Base-by-base conservation (phyloP, 2,113 vertebrate genomes). In the Patagioenas fasciata region DNA sequence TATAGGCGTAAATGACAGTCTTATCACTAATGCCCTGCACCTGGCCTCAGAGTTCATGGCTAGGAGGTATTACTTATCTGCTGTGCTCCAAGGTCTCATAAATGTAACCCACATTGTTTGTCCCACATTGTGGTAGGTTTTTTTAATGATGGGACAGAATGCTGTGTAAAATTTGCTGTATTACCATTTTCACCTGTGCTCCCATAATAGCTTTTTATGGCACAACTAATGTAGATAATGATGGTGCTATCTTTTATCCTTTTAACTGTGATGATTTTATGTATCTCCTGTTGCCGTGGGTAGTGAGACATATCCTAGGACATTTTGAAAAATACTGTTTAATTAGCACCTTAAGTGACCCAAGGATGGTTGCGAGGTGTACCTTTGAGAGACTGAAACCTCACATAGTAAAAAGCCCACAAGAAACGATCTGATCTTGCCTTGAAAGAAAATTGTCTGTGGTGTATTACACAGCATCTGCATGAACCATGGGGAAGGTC, bases 21-120 rank as follows among this genome's bases (percentile, higher is more conserved):
- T 94, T 93, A 94, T 94, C 85, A 64, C 40, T 67, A 44, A 36
- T 1, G 8, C 60, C 29, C 75, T 70, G 36, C 56, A 80, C 58
- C 75, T 84, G 80, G 72, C 91, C 75, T 92, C 66, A 56, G 69
- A 74, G 58, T 56, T 44, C 80, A 67, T 50, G 6, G 0, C 70
- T 66, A 51, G 75, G 60, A 94, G 88, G 72, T 34, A 40, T 70
- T 86, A 80, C 47, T 80, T 94, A 91, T 42, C 72, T 90, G 17
- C 42, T 78, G 38, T 1, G 3, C 26, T 74, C 64, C 64, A 34
- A 67, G 60, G 60, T 83, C 75, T 88, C 80, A 72, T 42, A 64
- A 95, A 74, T 23, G 47, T 83, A 90, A 93, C n/a, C 16, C 14
- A 36, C 67, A 32, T 51, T 1, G 3, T 87, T 83, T 50, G 40